Evolutionary conservation across 2,888 invertebrate genomes (phyloP).

Genomic region (Dicycla oo): DNA sequence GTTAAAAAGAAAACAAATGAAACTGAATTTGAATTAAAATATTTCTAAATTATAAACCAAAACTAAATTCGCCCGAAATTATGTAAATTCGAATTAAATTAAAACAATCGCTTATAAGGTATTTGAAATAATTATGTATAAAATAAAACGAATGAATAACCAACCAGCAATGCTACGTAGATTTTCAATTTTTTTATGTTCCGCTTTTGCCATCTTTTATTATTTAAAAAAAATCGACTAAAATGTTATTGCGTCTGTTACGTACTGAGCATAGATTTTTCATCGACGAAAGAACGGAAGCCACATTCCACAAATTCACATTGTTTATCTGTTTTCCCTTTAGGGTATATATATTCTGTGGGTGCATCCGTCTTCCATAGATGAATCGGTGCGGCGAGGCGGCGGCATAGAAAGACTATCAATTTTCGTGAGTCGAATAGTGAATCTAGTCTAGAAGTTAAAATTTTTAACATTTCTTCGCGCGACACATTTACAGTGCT

Average conservation of each 20-base stretch:
- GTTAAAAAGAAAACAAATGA: too few species aligned
- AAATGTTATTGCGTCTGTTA: not conserved
- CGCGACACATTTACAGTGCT: constrained; percentile 27
- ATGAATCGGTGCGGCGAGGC: constrained; percentile 75
- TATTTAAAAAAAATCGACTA: constrained; percentile 5
- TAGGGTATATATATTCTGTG: too few species aligned
- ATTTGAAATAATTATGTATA: too few species aligned
- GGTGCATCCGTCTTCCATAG: constrained; percentile 67
- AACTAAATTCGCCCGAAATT: too few species aligned
- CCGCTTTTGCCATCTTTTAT: too few species aligned
- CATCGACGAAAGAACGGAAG: constrained; percentile 30
- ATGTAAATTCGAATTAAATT: too few species aligned
- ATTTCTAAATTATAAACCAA: too few species aligned
- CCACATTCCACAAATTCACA: constrained; percentile 1
- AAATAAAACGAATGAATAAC: too few species aligned
- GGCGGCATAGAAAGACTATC: constrained; percentile 58
- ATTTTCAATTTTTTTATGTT: too few species aligned
- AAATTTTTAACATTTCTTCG: constrained; percentile 39
- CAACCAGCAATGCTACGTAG: too few species aligned
- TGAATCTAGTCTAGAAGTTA: constrained; percentile 62
- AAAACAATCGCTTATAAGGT: too few species aligned
- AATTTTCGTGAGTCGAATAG: constrained; percentile 62
- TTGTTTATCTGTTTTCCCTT: constrained; percentile 56
- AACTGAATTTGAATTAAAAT: too few species aligned
- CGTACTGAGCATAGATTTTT: constrained; percentile 8